Conservation (phyloP, 2,797 vertebrate species). For the Octomys mimax region DNA sequence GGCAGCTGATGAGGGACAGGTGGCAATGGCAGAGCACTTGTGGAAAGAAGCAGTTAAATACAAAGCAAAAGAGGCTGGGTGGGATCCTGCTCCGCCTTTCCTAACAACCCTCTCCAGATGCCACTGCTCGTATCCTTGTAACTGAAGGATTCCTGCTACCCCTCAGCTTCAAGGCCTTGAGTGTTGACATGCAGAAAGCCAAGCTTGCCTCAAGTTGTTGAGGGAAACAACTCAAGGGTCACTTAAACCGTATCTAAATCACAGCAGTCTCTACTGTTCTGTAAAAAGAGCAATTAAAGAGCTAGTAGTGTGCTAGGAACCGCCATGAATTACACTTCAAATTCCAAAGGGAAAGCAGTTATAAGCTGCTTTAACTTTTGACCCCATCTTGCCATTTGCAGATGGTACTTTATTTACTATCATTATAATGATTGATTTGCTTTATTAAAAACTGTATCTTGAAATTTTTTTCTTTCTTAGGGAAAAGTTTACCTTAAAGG, state of each 20-base stretch:
- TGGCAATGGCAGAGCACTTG: background rate
- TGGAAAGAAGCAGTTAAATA: background rate
- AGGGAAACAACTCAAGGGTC: background rate
- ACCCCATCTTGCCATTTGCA: background rate
- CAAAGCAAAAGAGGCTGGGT: background rate
- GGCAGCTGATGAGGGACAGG: too few relatives aligned
- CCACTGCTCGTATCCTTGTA: background rate
- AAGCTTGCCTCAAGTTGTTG: background rate
- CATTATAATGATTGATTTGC: background rate
- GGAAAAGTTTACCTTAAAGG: background rate
- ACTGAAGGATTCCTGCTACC: background rate
- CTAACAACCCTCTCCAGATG: background rate
- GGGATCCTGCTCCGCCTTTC: background rate
- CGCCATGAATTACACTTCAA: background rate
- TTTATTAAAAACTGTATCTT: background rate
- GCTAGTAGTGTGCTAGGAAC: background rate
- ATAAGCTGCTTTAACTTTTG: background rate
- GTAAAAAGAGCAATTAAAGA: background rate
- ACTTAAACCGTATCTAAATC: background rate
- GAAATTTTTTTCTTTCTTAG: background rate
- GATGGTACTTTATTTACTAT: background rate
- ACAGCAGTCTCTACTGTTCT: background rate
- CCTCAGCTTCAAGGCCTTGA: background rate
- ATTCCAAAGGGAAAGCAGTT: background rate
- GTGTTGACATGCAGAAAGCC: too few relatives aligned